Base-by-base conservation (phyloP, 2,888 invertebrate species). In the Mesorhabditis spiculigera region DNA sequence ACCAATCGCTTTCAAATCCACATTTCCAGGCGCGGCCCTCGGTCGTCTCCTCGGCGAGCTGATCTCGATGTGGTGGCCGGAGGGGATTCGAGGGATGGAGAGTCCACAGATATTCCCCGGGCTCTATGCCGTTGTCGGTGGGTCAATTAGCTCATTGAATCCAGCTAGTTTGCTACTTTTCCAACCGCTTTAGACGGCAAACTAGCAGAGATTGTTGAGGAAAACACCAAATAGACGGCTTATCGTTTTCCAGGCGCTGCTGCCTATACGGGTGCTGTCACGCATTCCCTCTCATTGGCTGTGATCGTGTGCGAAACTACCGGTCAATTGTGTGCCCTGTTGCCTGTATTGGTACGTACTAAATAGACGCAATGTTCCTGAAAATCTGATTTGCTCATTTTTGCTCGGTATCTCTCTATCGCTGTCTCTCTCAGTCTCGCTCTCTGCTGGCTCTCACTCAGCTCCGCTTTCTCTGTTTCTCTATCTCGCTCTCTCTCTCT, bases 271-370 rank as follows among this genome's bases (percentile, higher is more conserved):
- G 96, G 95, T 3, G 93, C 94, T 4, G 95, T 96, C 10, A 97
- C 97, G 0, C 94, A 96, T 87, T 96, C 97, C 0, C 94, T 97
- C 61, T 95, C 95, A 3, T 95, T 96, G 65, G 93, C 95, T 77
- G 95, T 97, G 78, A 97, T 97, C 77, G 93, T 95, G 72, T 95
- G 95, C 87, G 97, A 97, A 88, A 93, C 97, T 91, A 97, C 96
- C 0, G 97, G 97, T 65, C 97, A 97, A 89, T 94, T 97, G 81
- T 94, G 94, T 2, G 96, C 97, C 86, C 91, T 96, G 65, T 91
- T 97, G 66, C 97, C 95, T 0, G 93, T 94, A 70, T 93, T 95
- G 89, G 93, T 95, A 45, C 66, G 67, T 42, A n/a, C 10, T 50
- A 50, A 50, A 50, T 28, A 3, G 28, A 28, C 28, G 28, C 28